Evolutionary conservation across 2,113 vertebrate genomes (phyloP), one percentile per base, ranked within the genome.

Genomic region (Ailuropoda melanoleuca): DNA sequence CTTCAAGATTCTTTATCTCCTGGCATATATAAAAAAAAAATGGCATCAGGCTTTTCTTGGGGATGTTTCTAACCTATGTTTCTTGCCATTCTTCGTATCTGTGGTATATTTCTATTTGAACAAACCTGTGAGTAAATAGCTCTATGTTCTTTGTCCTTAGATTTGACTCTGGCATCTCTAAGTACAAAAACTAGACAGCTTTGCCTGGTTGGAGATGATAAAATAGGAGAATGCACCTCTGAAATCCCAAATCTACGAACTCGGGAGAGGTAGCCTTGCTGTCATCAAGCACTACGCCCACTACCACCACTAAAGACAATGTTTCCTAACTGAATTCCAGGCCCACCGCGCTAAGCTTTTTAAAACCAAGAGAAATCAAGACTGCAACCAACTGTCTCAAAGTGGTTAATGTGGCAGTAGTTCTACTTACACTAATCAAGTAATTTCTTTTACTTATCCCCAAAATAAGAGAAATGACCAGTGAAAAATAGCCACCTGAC

Each of bases 401-500:
- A 78, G 84, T 90, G 74, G 53, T 48, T 77, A 46, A 56, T 83
- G 58, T 97, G 48, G 62, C 58, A 50, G 15, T 77, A 74, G 72
- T 89, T 56, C 50, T 78, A 31, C 15, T 37, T 80, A 97, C 56
- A 39, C 56, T 1, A 81, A 46, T 87, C 92, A 70, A 68, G 31
- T 53, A 55, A 58, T 87, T 97, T 87, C 19, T 93, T 93, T 88
- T 91, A 62, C 11, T 62, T 87, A 50, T 31, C 86, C 37, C 6
- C 66, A 53, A 82, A 62, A 96, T 82, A 97, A 98, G 58, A 64
- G 88, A 96, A 98, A 97, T 83, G 85, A 92, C 66, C 37, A 87
- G 12, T 83, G 97, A 78, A 97, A 97, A 98, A 85, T 12, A 37
- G 78, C 68, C 78, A 96, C 70, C 6, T n/a, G n/a, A 95, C 53